Evolutionary conservation across 2,113 vertebrate species (phyloP).

Genomic region (Phaetusa simplex): DNA sequence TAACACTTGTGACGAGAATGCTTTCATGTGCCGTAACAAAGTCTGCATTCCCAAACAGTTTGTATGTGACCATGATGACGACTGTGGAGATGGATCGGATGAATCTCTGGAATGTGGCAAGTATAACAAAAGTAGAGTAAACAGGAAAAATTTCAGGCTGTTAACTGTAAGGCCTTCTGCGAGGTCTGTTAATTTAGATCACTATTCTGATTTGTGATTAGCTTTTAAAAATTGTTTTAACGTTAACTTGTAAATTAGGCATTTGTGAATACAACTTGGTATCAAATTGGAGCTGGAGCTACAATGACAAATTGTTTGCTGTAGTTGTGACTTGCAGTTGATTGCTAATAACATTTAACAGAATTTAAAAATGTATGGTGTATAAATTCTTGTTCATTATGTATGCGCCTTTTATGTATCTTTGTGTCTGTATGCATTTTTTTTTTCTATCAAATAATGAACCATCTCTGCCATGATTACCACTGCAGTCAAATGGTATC

Average conservation of each 20-base stretch:
- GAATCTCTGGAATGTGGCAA: constrained; percentile 92
- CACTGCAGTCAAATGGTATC: not conserved
- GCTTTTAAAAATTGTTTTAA: not conserved
- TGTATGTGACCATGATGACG: constrained; percentile 94
- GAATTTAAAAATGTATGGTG: not conserved
- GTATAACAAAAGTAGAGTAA: constrained; percentile 53
- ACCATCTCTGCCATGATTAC: not conserved
- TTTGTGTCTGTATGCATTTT: not conserved
- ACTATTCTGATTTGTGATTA: not conserved
- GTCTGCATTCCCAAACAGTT: constrained; percentile 92
- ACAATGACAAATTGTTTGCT: not conserved
- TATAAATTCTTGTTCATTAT: not conserved
- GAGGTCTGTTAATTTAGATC: not conserved
- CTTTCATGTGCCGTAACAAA: constrained; percentile 92
- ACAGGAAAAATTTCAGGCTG: not conserved
- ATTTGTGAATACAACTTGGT: not conserved
- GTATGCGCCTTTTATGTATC: not conserved
- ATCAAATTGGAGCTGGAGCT: not conserved
- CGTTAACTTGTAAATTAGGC: not conserved
- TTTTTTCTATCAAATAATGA: not conserved
- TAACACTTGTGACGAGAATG: constrained; percentile 93
- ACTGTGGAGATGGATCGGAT: constrained; percentile 95
- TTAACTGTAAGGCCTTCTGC: not conserved
- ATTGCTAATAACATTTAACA: not conserved
- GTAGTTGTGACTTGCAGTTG: not conserved